phyloP scores from a whole-genome alignment of 2,888 invertebrate species.

The Eugnorisma glareosa region DNA sequence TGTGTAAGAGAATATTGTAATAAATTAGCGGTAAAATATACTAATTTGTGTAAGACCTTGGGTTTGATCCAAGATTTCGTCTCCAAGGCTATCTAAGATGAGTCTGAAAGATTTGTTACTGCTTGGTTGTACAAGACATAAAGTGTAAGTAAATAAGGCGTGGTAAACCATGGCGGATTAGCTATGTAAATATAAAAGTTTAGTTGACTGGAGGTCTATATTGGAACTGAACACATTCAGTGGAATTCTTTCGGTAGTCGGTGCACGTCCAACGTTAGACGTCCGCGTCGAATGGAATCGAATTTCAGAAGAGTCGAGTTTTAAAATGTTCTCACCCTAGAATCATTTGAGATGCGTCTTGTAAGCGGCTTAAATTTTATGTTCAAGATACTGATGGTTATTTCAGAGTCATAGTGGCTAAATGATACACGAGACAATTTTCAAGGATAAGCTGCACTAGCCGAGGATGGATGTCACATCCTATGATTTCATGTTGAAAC shows the following conservation, averaged over 20 bases:
- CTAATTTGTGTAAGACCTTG: conserved; percentile 65
- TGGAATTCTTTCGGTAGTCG: conserved; percentile 64
- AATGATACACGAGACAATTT: not conserved
- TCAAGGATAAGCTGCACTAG: not conserved
- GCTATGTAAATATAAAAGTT: conserved; percentile 57
- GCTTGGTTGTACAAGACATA: conserved; percentile 26
- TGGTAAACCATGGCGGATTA: conserved; percentile 43
- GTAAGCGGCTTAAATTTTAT: conserved; percentile 13
- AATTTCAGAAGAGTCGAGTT: conserved; percentile 67
- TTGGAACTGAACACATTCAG: conserved; percentile 64
- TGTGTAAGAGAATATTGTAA: conserved; percentile 62
- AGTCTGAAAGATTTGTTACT: conserved; percentile 27
- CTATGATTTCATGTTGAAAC: not conserved
- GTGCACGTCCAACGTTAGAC: conserved; percentile 69
- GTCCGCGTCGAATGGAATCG: conserved; percentile 65
- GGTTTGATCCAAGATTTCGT: conserved; percentile 60
- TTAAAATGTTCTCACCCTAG: conserved; percentile 60
- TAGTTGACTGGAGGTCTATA: conserved; percentile 58
- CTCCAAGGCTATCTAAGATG: conserved; percentile 38
- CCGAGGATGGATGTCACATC: not conserved
- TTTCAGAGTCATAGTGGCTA: not conserved
- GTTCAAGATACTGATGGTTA: conserved; percentile 2
- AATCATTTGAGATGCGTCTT: conserved; percentile 58
- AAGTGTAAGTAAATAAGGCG: conserved; percentile 41
- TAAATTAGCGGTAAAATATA: conserved; percentile 64